Evolutionary conservation across 1,140 invertebrate species (phyloP).

Genomic region (Tetramorium parvispinum): DNA sequence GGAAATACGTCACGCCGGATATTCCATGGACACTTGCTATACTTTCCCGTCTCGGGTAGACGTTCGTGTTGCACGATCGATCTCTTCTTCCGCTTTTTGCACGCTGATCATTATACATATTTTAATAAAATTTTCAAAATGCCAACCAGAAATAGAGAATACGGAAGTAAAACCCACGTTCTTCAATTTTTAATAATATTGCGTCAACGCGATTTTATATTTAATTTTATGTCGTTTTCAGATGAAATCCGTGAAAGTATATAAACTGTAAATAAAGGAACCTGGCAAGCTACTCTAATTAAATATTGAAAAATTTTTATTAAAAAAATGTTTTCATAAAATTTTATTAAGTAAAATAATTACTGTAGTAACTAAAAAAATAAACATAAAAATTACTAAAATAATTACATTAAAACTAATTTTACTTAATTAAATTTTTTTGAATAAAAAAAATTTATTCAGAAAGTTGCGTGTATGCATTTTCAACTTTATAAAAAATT

Average conservation of each 20-base stretch:
- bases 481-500: not conserved
- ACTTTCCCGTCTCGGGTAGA: not conserved
- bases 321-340: not conserved
- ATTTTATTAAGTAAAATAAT: conserved; percentile 9
- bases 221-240: not conserved
- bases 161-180: not conserved
- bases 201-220: not conserved
- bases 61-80: not conserved
- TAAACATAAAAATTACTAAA: not conserved
- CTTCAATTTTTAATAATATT: not conserved
- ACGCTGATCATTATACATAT: not conserved
- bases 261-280: not conserved
- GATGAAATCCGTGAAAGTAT: not conserved
- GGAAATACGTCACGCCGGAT: conserved; percentile 19
- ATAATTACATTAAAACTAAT: not conserved
- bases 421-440: conserved; percentile 3
- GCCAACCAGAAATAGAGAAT: not conserved
- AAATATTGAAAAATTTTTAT: conserved; percentile 7
- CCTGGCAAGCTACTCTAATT: not conserved
- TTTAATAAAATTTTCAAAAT: not conserved
- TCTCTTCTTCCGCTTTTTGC: not conserved
- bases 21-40: not conserved
- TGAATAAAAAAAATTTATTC: not conserved
- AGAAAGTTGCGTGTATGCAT: not conserved
- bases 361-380: not conserved